A percentile compares a stretch with the other conserved stretches of the same genome.
Conservation (phyloP, 2,797 vertebrate species). For the Falco columbarius region DNA sequence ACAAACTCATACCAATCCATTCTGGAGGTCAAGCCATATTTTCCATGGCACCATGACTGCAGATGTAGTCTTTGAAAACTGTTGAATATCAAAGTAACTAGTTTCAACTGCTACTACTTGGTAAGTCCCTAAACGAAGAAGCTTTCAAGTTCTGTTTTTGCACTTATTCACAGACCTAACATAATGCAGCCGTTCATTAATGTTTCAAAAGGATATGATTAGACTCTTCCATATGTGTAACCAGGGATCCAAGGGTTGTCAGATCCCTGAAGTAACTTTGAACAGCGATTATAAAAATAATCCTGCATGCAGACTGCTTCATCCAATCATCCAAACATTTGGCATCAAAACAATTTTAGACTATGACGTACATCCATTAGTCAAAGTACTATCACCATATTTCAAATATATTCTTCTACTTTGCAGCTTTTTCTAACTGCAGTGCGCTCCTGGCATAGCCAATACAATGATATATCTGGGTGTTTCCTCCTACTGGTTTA, state of each 20-base stretch:
- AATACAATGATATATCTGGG: background rate
- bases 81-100: background rate
- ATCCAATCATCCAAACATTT: background rate
- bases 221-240: background rate
- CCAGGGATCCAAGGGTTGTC: background rate
- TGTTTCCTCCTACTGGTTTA: background rate
- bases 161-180: background rate
- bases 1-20: background rate
- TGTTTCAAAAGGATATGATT: background rate
- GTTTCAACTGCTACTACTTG: background rate
- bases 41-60: background rate
- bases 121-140: background rate
- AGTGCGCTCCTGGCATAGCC: background rate
- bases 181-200: background rate
- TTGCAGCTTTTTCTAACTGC: background rate
- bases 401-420: background rate
- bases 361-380: background rate
- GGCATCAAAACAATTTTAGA: background rate
- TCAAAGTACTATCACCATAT: background rate
- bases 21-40: background rate
- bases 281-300: background rate
- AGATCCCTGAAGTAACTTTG: background rate
- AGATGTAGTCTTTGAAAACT: background rate
- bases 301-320: background rate
- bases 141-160: background rate